Evolutionary conservation across 2,888 invertebrate genomes (phyloP), one percentile per base, ranked within the genome.

Genomic region (Yponomeuta sedellus): DNA sequence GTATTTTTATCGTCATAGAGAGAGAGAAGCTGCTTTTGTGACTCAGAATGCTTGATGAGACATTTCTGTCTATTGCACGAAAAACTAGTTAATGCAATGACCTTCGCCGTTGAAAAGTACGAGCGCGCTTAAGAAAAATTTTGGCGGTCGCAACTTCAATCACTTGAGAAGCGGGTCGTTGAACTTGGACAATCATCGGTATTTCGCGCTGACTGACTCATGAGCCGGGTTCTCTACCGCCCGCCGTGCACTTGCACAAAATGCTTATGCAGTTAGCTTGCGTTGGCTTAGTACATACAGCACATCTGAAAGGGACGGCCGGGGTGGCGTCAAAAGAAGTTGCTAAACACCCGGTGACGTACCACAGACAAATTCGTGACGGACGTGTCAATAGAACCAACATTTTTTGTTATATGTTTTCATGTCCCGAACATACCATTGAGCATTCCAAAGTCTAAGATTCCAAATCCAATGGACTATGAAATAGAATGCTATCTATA

Each of bases 91-190:
- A 20, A 59, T 22, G 20, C 34, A 34, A 34, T 34, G 6, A 8
- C 34, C 34, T 34, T 34, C 59, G 12, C 22, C 20, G 3, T 6
- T 20, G 73, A 76, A 78, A 76, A 74, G 72, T 74, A 71, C 72
- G 70, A 67, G 68, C 70, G 69, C 68, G 71, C 39, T 70, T 76
- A 75, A 74, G 75, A 77, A 77, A 76, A 77, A 75, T 80, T 77
- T 79, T 68, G 68, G 77, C 75, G 77, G 78, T 79, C 81, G 79
- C 76, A 79, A 79, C 76, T 75, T 73, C 75, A 52, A 52, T 1
- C 44, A 77, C 76, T 75, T 76, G 74, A 78, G 79, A 34, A 77
- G 77, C 77, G 78, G 87, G 85, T 88, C 86, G 80, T 79, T 75
- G 86, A 85, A 83, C 89, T 78, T 40, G 71, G n/a, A n/a, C n/a